Evolutionary conservation across 1,140 invertebrate genomes (phyloP).

Genomic region (Drosophila funebris): DNA sequence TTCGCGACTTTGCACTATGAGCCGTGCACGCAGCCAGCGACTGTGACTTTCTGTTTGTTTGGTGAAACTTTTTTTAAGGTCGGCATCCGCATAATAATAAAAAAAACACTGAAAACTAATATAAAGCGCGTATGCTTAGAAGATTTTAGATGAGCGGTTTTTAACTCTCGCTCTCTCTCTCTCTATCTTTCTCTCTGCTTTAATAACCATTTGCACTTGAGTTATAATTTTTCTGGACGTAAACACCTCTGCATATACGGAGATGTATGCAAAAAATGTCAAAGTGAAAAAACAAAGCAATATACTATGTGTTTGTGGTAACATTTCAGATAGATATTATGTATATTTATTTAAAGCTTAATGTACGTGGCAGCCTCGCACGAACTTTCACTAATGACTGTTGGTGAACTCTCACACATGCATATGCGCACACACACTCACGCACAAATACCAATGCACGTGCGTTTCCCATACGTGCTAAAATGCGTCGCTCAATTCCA

Average conservation of each 20-base stretch:
- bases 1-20: constrained; percentile 54
- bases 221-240: not conserved
- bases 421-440: constrained; percentile 11
- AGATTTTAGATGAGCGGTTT: constrained; percentile 24
- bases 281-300: constrained; percentile 34
- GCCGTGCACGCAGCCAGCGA: constrained; percentile 44
- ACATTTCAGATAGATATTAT: constrained; percentile 7
- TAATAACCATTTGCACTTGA: not conserved
- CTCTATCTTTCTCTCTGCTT: not conserved
- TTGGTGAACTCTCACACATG: constrained; percentile 57
- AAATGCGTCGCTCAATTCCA: constrained; percentile 31
- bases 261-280: constrained; percentile 40
- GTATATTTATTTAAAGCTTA: constrained; percentile 42
- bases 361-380: constrained; percentile 65
- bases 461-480: constrained; percentile 44
- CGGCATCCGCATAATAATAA: constrained; percentile 61
- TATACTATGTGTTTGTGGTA: not conserved
- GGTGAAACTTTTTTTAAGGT: constrained; percentile 78
- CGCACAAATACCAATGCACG: constrained; percentile 21
- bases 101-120: constrained; percentile 40
- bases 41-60: constrained; percentile 74
- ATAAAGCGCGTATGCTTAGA: constrained; percentile 27
- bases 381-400: constrained; percentile 79
- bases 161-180: not conserved
- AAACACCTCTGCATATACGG: not conserved